These are phyloP conservation scores for Pipistrellus nathusii DNA, from an alignment of 2,797 vertebrate species.

Conservation along the genomic window DNA sequence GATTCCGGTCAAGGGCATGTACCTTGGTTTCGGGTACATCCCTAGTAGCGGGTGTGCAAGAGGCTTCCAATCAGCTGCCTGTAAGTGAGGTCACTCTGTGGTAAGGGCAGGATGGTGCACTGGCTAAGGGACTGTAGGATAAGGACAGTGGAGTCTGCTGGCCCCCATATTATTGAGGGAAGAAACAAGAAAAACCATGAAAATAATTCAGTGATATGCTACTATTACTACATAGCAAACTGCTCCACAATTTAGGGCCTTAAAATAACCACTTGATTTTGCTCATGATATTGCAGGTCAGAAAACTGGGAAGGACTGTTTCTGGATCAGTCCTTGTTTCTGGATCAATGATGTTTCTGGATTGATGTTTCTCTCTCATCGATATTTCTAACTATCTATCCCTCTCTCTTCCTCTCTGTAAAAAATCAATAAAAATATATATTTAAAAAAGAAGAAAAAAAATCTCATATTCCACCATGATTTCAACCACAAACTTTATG, in stretches of 20 bases:
- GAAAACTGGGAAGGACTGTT: background rate
- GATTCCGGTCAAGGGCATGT: no score
- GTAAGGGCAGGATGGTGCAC: background rate
- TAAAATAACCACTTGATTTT: constrained; percentile 7
- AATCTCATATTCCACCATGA: background rate
- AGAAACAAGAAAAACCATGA: background rate
- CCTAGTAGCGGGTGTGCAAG: no score
- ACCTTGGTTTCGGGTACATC: no score
- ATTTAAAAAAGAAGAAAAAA: background rate
- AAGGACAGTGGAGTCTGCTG: background rate
- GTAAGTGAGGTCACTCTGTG: background rate
- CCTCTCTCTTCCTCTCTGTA: no score
- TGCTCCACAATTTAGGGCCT: background rate
- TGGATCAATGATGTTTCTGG: no score
- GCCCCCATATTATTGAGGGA: background rate
- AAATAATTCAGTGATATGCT: background rate
- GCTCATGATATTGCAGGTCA: background rate
- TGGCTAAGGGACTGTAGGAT: background rate
- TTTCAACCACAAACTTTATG: background rate
- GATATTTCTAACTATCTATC: no score
- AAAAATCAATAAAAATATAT: no score
- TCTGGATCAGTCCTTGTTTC: no score
- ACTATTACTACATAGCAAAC: background rate
- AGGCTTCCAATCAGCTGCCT: no score
- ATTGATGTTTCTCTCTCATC: no score